phyloP scores from a whole-genome alignment of 2,888 invertebrate genomes.

The Clivina fossor region DNA sequence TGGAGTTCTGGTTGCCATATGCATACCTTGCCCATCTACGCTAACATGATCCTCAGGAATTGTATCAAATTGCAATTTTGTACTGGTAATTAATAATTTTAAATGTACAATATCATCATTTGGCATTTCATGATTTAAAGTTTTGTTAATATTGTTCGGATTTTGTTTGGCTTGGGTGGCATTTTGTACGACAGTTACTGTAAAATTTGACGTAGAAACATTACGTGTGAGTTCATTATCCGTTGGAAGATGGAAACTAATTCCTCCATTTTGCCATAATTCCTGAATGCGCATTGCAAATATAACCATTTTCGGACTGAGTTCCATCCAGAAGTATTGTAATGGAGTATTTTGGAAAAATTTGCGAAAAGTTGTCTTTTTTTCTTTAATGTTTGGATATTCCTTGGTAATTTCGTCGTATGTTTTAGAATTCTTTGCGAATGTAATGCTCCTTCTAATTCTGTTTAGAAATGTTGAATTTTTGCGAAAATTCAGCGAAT shows the following conservation, averaged over 20 bases:
- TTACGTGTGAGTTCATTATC: no score
- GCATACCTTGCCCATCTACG: conserved; percentile 50
- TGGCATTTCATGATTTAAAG: not conserved
- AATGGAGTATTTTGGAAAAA: conserved; percentile 58
- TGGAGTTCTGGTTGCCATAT: conserved; percentile 51
- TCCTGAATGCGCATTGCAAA: conserved; percentile 58
- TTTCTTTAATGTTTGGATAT: conserved; percentile 54
- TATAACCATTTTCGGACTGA: conserved; percentile 53
- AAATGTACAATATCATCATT: conserved; percentile 10
- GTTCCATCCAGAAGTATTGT: conserved; percentile 54
- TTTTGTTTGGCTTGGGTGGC: conserved; percentile 22
- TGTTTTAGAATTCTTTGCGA: not conserved
- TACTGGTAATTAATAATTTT: conserved; percentile 13
- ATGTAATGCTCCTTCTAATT: not conserved
- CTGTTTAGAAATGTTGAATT: not conserved
- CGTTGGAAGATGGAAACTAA: conserved; percentile 48
- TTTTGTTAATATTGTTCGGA: conserved; percentile 7
- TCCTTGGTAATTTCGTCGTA: conserved; percentile 47
- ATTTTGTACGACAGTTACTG: conserved; percentile 9
- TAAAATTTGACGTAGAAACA: no score
- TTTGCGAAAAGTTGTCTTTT: conserved; percentile 51
- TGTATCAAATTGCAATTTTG: conserved; percentile 41
- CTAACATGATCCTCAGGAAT: conserved; percentile 47
- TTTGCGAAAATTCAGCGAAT: no score
- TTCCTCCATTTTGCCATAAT: conserved; percentile 60